phyloP scores from a whole-genome alignment of 2,113 vertebrate genomes.

The Archocentrus centrarchus region DNA sequence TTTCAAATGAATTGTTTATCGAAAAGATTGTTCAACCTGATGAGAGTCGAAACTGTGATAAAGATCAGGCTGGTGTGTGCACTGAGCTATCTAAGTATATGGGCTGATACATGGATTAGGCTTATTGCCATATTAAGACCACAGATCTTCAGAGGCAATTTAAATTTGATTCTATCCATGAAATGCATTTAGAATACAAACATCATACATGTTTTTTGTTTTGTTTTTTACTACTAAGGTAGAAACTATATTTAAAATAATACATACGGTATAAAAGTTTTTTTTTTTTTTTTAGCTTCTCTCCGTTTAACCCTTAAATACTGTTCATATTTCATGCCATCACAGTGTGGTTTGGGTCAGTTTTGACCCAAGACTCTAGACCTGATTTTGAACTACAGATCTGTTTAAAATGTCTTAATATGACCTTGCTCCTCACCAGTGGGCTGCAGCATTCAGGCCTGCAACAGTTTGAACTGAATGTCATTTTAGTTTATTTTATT shows the following conservation, averaged over 20 bases:
- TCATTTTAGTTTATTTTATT: too few species aligned
- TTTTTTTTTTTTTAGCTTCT: background rate
- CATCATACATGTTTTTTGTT: background rate
- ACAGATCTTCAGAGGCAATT: slow-evolving; percentile 6
- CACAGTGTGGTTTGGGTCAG: background rate
- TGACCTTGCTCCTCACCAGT: too few species aligned
- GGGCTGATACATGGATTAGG: background rate
- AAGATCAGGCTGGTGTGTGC: slow-evolving; percentile 8
- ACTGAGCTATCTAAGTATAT: background rate
- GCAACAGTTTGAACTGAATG: too few species aligned
- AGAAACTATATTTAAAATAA: background rate
- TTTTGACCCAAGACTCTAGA: background rate
- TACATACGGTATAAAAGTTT: background rate
- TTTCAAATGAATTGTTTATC: slow-evolving; percentile 63
- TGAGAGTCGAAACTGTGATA: slow-evolving; percentile 35
- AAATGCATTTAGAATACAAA: slow-evolving; percentile 18
- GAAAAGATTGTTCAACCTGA: slow-evolving; percentile 47
- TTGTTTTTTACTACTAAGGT: background rate
- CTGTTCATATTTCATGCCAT: background rate
- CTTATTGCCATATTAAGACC: background rate
- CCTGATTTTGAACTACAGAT: too few species aligned
- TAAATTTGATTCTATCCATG: background rate
- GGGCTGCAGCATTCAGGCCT: too few species aligned
- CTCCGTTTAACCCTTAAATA: background rate
- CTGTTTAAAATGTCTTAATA: too few species aligned